Conservation (phyloP, 2,888 invertebrate genomes). For the Mesodorylaimus sp. region DNA sequence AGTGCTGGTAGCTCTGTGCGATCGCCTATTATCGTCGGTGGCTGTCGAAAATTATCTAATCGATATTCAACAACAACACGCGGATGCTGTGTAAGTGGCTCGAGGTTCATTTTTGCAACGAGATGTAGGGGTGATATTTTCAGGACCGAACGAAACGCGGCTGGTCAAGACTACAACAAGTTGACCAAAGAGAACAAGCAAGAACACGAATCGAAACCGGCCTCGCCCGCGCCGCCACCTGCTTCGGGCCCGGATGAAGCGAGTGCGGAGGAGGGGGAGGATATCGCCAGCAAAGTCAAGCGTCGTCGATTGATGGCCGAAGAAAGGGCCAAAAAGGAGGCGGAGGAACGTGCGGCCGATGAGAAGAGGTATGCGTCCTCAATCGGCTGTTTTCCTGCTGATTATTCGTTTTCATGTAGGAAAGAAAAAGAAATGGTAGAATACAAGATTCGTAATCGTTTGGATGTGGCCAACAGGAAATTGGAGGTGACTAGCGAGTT, state of each 20-base stretch:
- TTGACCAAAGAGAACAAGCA: background rate
- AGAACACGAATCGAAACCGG: background rate
- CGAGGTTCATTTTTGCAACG: background rate
- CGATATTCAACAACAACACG: background rate
- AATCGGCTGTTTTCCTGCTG: background rate
- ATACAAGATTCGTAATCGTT: background rate
- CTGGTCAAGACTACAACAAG: background rate
- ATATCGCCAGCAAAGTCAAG: background rate
- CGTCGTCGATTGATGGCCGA: background rate
- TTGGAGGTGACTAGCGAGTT: background rate
- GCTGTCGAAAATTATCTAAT: background rate
- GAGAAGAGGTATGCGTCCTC: background rate
- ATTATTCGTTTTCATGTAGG: background rate
- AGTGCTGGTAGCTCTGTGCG: background rate
- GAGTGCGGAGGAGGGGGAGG: background rate
- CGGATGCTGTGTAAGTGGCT: background rate
- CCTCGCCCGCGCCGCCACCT: background rate
- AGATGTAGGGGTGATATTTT: background rate
- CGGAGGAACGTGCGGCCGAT: background rate
- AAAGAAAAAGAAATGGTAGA: background rate
- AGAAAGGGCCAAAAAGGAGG: background rate
- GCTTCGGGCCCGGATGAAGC: background rate
- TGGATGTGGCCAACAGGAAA: background rate
- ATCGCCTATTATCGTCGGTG: background rate
- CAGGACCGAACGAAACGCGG: background rate